These are phyloP conservation scores for Hexactinellida sp. DNA, from an alignment of 37 sponge, comb jelly and placozoan genomes.

Conservation along the genomic window DNA sequence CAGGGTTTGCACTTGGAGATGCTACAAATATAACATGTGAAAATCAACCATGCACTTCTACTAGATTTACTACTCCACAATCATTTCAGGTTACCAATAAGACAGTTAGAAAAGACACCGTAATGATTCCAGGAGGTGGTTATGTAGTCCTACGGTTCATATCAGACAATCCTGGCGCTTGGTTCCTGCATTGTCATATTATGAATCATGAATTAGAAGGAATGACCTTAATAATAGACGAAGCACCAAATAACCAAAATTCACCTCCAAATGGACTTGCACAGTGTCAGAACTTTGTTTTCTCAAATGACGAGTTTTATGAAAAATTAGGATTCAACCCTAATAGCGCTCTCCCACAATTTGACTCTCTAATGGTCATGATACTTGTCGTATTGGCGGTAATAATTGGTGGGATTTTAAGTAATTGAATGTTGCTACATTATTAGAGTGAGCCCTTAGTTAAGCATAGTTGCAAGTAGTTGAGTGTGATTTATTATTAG, in stretches of 20 bases:
- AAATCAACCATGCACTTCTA: not conserved
- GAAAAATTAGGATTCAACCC: not conserved
- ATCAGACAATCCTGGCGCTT: not conserved
- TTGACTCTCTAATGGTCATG: too few relatives aligned
- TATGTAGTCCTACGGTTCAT: not conserved
- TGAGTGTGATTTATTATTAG: too few relatives aligned
- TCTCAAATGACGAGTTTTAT: not conserved
- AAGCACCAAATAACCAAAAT: not conserved
- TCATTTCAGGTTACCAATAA: not conserved
- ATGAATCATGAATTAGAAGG: conserved; percentile 9
- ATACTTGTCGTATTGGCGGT: too few relatives aligned
- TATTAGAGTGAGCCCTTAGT: too few relatives aligned
- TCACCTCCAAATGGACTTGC: not conserved
- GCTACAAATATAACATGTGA: not conserved
- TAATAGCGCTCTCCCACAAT: too few relatives aligned
- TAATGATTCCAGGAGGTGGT: conserved; percentile 9
- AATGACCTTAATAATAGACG: not conserved
- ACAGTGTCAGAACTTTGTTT: not conserved
- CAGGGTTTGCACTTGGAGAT: not conserved
- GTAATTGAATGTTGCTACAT: too few relatives aligned
- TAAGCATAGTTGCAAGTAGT: too few relatives aligned
- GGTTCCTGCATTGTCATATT: not conserved
- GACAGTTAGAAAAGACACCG: not conserved
- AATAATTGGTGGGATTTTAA: too few relatives aligned
- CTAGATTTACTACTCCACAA: not conserved